Conservation (phyloP, 2,888 invertebrate genomes). For the Bhutanitis thaidina region DNA sequence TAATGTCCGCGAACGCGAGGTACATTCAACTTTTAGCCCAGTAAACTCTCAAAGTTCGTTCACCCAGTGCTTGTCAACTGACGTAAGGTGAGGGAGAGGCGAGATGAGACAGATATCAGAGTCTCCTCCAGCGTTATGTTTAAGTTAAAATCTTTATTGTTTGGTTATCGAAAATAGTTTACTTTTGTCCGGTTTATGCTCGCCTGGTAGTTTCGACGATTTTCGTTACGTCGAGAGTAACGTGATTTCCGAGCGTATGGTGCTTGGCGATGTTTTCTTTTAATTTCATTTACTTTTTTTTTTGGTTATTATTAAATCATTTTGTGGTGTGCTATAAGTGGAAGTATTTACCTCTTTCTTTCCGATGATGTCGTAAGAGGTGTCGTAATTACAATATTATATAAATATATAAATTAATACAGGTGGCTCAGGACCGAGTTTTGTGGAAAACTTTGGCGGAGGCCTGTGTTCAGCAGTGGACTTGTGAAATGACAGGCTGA, state of each 20-base stretch:
- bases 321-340: too few species aligned
- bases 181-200: conserved; percentile 61
- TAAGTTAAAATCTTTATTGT: conserved; percentile 74
- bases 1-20: conserved; percentile 78
- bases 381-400: too few species aligned
- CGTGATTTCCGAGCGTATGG: conserved; percentile 43
- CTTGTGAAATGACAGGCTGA: too few species aligned
- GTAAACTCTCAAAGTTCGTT: conserved; percentile 79
- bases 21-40: conserved; percentile 81
- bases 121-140: conserved; percentile 59
- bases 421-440: too few species aligned
- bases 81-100: conserved; percentile 68
- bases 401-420: too few species aligned
- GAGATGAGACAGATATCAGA: conserved; percentile 47
- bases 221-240: conserved; percentile 72
- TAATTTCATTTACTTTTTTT: too few species aligned
- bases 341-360: too few species aligned
- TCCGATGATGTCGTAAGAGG: too few species aligned
- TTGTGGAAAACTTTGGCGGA: too few species aligned
- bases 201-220: conserved; percentile 73
- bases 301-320: too few species aligned
- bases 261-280: background rate
- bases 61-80: conserved; percentile 80
- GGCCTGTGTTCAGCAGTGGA: too few species aligned
- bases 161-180: conserved; percentile 67